These are phyloP conservation scores for Loripinus fragilis DNA, from an alignment of 2,888 invertebrate genomes.

Conservation along the genomic window DNA sequence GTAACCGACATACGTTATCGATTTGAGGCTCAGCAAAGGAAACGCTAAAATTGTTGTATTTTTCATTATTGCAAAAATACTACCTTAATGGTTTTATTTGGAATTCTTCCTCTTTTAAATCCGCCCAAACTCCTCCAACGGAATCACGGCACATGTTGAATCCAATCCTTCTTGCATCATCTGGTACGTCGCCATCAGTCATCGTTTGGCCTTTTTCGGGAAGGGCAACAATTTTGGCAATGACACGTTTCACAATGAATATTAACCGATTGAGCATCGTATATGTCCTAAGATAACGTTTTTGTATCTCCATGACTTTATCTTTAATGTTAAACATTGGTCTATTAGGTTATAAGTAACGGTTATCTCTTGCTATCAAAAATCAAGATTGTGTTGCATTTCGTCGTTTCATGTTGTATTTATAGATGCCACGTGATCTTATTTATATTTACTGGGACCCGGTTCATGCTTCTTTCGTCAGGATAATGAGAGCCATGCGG, in stretches of 20 bases:
- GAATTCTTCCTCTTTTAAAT: constrained; percentile 66
- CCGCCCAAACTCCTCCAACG: constrained; percentile 72
- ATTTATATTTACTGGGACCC: neutral
- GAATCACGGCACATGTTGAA: constrained; percentile 71
- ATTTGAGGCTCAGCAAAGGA: neutral
- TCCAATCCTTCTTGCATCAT: constrained; percentile 23
- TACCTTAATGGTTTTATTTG: constrained; percentile 68
- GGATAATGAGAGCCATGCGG: too few relatives aligned
- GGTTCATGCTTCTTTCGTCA: neutral
- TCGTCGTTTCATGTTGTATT: neutral
- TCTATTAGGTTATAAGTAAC: neutral
- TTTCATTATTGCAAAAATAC: neutral
- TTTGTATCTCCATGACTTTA: constrained; percentile 42
- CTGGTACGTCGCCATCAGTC: constrained; percentile 1
- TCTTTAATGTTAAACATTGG: constrained; percentile 6
- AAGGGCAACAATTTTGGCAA: neutral
- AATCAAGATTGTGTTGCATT: neutral
- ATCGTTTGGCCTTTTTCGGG: neutral
- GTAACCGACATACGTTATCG: neutral
- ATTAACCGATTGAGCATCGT: constrained; percentile 11
- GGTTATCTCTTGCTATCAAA: neutral
- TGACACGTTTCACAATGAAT: constrained; percentile 5
- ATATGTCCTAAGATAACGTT: constrained; percentile 44
- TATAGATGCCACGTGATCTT: constrained; percentile 13
- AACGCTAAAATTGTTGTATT: neutral